Base-by-base conservation (phyloP, 1,140 invertebrate genomes). In the Diachasmimorpha longicaudata region DNA sequence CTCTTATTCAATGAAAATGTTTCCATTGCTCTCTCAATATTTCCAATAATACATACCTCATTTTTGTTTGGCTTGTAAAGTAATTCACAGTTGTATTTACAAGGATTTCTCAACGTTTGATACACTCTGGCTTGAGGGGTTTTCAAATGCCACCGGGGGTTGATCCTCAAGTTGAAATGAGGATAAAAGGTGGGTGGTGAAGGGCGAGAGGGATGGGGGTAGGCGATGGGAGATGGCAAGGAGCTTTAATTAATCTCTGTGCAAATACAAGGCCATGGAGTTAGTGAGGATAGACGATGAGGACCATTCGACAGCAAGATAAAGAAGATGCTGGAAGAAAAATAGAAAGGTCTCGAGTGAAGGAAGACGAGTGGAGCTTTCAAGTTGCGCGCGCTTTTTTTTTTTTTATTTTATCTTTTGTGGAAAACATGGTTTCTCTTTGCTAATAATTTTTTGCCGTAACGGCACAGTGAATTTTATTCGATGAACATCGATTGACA, bases 211-310 rank as follows among this genome's bases (percentile, higher is more conserved):
- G n/a, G 48, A 63, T n/a, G n/a, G 21, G 31, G n/a, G 25, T 10
- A n/a, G 6, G 16, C 4, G 23, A 13, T n/a, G 11, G 48, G 58
- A n/a, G 37, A 21, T 42, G 25, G 21, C 13, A 42, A 71, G 58
- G 71, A 70, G 68, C 67, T 77, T 80, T 78, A 80, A 80, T 80
- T 80, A 80, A 80, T 80, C 71, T 78, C 77, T 67, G 69, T 74
- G 77, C 73, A 79, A 78, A 78, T 74, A 78, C 37, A 77, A 68
- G 67, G 16, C 37, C 23, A 19, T 36, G 36, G 46, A 71, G 31
- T 71, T 69, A 36, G 70, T 42, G 25, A 58, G 58, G 75, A 19
- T 58, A 63, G 31, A 52, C 46, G 31, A 42, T 31, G 19, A 66
- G 58, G 23, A 74, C 46, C 63, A 75, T n/a, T 68, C 66, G n/a